Evolutionary conservation across 2,797 vertebrate species (phyloP), one percentile per base, ranked within the genome.

Genomic region (Intellagama lesueurii): DNA sequence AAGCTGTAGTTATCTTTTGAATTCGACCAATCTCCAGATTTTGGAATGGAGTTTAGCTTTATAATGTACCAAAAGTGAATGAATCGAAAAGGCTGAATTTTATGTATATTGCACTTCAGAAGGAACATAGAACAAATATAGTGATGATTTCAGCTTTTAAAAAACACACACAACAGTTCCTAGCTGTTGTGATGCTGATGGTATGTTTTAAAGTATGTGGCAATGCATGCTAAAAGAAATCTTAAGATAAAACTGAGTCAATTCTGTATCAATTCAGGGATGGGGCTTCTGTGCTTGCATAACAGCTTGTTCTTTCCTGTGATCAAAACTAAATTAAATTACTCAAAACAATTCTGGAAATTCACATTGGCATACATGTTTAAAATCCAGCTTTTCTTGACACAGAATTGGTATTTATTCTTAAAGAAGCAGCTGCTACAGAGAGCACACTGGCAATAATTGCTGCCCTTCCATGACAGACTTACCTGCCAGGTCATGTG

Each of bases 401-500:
- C 17, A 60, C 49, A 60, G 49, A 60, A 70, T 22, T 26, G 49
- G 60, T 26, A 52, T 69, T 86, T 75, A 4, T 66, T 82, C 5
- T 52, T 60, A 40, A 44, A 60, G 32, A 7, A 40, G 4, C 44
- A 52, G 14, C 7, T 85, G 17, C 19, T 40, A 28, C 17, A 40
- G 5, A 60, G 32, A 14, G 32, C 32, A 44, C 40, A 87, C 24
- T 56, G n/a, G 24, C 24, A 19, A 69, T 52, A 14, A 70, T 14
- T 72, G 66, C 32, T 44, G 35, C 22, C 76, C 24, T 35, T 32
- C 30, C 44, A 0, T 26, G 64, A 4, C n/a, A n/a, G 12, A 68
- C 90, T 66, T 94, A 98, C 98, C 98, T 97, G 96, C 94, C 66
- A 98, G 93, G 93, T 98, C 98, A 19, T 97, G 97, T 75, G 97